phyloP scores from a whole-genome alignment of 2,113 vertebrate genomes.

The Carollia perspicillata region DNA sequence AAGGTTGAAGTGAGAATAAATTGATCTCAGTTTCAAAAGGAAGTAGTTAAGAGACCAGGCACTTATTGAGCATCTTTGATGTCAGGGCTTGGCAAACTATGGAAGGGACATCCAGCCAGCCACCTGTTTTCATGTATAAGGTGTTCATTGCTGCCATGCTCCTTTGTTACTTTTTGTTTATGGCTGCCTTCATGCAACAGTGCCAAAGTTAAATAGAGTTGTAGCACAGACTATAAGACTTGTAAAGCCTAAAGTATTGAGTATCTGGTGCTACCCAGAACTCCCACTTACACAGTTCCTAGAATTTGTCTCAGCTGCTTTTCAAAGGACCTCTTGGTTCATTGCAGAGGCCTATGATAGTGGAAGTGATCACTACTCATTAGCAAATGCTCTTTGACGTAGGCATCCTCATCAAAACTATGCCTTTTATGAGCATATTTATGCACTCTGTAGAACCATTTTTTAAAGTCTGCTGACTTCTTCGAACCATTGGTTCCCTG shows the following conservation, averaged over 20 bases:
- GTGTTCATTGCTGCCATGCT: accelerated
- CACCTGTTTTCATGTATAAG: not conserved
- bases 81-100: not conserved
- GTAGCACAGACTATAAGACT: not conserved
- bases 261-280: not conserved
- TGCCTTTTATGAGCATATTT: not conserved
- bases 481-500: not conserved
- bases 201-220: not conserved
- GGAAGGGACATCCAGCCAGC: not conserved
- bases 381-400: not conserved
- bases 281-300: not conserved
- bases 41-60: not conserved
- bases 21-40: not conserved
- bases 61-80: not conserved
- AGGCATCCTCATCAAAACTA: not conserved
- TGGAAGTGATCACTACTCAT: not conserved
- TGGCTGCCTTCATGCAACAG: not conserved
- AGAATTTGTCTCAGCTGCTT: not conserved
- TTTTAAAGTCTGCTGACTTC: not conserved
- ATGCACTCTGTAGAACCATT: not conserved
- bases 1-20: not conserved
- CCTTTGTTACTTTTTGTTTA: not conserved
- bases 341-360: not conserved
- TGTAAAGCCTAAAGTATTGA: not conserved
- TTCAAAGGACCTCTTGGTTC: not conserved